Evolutionary conservation across 1,140 invertebrate species (phyloP), one percentile per base, ranked within the genome.

Genomic region (Drosophila micromelanica): DNA sequence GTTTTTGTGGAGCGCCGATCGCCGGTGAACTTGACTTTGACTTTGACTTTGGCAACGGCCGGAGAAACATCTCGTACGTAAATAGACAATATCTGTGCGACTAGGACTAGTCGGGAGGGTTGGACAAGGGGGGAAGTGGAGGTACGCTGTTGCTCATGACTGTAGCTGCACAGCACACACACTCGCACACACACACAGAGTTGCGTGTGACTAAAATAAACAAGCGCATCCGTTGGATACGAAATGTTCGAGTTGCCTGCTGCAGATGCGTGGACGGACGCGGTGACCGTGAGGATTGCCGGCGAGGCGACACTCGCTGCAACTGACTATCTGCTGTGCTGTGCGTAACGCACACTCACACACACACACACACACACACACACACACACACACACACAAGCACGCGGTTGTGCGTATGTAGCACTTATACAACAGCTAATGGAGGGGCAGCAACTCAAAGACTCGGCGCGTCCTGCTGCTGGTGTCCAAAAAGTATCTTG

Each of bases 201-300:
- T n/a, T 32, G 48, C 54, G 49, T 72, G 76, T 60, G 78, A 78
- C 82, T 76, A 87, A 87, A 86, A 86, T 86, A 86, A 86, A 86
- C 82, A 86, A 48, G 54, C 52, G 78, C 82, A 86, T 86, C 82
- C 82, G 82, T 86, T 78, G 75, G 75, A 78, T 78, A 78, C 76
- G 57, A 63, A 69, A 68, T 61, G 35, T 30, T 43, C 52, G 42
- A 32, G 7, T 60, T 59, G 32, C 45, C n/a, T 23, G 30, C 40
- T 35, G 63, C 59, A 75, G 46, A 67, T 73, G 74, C 62, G 54
- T 64, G 62, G 57, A 75, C 76, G 62, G 57, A 75, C 76, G 76
- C 78, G 72, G 73, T 80, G 81, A 86, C 81, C 81, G 78, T 80
- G 77, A 77, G 81, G 80, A 74, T 81, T 81, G 73, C 64, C 73